Evolutionary conservation across 2,888 invertebrate genomes (phyloP).

Genomic region (Trichopria drosophilae): DNA sequence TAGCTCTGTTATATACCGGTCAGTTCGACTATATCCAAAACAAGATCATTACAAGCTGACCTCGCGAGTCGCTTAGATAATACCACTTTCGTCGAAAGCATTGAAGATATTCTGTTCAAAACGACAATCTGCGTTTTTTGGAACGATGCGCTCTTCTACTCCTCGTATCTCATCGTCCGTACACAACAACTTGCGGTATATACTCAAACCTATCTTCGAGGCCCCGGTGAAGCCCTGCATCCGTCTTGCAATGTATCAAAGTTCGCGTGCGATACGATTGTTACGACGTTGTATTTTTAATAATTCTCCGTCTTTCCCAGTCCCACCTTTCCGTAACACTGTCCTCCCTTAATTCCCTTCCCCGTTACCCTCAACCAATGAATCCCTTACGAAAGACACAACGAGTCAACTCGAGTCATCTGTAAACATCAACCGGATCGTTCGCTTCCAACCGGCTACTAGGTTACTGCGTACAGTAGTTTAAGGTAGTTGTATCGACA

Average conservation of each 20-base stretch:
- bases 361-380: background rate
- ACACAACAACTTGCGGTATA: slow-evolving; percentile 38
- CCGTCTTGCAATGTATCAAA: slow-evolving; percentile 40
- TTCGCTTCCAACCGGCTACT: too few species aligned
- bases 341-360: background rate
- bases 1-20: slow-evolving; percentile 40
- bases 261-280: slow-evolving; percentile 37
- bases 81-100: slow-evolving; percentile 28
- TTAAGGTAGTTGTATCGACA: too few species aligned
- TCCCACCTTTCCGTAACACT: slow-evolving; percentile 26
- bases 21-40: slow-evolving; percentile 22
- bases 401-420: slow-evolving; percentile 38
- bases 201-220: slow-evolving; percentile 41
- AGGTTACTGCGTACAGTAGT: too few species aligned
- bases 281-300: slow-evolving; percentile 47
- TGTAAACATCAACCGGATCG: slow-evolving; percentile 34
- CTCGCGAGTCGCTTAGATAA: too few species aligned
- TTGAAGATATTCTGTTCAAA: slow-evolving; percentile 21
- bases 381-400: background rate
- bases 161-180: too few species aligned
- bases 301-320: slow-evolving; percentile 40
- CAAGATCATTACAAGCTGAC: too few species aligned
- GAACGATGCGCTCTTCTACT: too few species aligned
- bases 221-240: slow-evolving; percentile 47
- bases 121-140: slow-evolving; percentile 21